These are phyloP conservation scores for Euglossa dilemma DNA, from an alignment of 1,140 invertebrate genomes.

Conservation along the genomic window DNA sequence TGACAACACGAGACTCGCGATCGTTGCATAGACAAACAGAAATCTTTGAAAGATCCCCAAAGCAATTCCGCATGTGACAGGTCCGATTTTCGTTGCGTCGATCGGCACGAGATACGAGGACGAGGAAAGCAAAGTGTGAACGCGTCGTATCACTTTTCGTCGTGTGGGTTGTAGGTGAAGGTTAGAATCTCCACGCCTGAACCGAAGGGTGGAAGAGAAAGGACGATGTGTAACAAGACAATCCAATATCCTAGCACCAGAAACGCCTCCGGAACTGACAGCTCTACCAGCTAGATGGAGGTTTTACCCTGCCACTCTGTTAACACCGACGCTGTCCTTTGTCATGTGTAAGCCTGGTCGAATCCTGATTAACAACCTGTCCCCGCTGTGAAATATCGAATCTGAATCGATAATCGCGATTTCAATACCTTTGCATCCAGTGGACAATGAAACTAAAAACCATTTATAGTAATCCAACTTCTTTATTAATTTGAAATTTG, in stretches of 20 bases:
- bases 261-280: constrained; percentile 60
- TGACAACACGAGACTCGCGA: background rate
- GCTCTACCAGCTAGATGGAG: constrained; percentile 41
- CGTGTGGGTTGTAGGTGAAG: constrained; percentile 47
- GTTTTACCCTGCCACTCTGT: constrained; percentile 44
- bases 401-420: background rate
- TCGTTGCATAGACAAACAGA: constrained; percentile 29
- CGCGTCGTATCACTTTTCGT: constrained; percentile 52
- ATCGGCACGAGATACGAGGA: constrained; percentile 38
- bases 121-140: constrained; percentile 35
- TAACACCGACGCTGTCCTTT: constrained; percentile 48
- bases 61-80: constrained; percentile 66
- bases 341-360: constrained; percentile 31
- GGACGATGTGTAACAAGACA: constrained; percentile 67
- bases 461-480: background rate
- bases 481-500: too few species aligned
- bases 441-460: too few species aligned
- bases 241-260: constrained; percentile 67
- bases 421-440: background rate
- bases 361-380: constrained; percentile 30
- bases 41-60: constrained; percentile 54
- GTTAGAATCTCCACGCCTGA: constrained; percentile 50
- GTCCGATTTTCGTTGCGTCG: constrained; percentile 42
- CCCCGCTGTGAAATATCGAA: background rate
- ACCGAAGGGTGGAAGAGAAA: constrained; percentile 40